Conservation (phyloP, 2,113 vertebrate genomes). For the Rhinoderma darwinii region DNA sequence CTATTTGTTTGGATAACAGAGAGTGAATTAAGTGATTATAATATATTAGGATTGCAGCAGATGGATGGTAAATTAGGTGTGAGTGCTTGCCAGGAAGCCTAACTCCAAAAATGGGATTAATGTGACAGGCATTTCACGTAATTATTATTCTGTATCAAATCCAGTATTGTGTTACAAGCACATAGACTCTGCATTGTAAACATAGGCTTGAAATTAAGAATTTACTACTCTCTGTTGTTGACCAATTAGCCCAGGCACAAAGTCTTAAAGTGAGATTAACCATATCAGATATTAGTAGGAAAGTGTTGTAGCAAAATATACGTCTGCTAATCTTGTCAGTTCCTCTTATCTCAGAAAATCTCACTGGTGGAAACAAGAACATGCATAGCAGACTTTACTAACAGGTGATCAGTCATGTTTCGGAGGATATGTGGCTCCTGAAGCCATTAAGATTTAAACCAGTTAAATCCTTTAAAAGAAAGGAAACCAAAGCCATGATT, state of each 20-base stretch:
- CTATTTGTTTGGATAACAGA: neutral
- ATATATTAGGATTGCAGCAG: slow-evolving; percentile 24
- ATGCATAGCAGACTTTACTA: slow-evolving; percentile 64
- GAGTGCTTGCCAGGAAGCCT: slow-evolving; percentile 20
- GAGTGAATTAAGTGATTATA: slow-evolving; percentile 17
- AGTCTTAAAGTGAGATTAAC: slow-evolving; percentile 67
- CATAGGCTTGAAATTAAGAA: slow-evolving; percentile 28
- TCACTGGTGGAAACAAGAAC: slow-evolving; percentile 66
- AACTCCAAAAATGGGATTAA: slow-evolving; percentile 39
- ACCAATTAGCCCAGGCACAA: slow-evolving; percentile 55
- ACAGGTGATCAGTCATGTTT: slow-evolving; percentile 71
- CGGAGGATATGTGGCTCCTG: slow-evolving; percentile 64
- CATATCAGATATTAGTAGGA: slow-evolving; percentile 66
- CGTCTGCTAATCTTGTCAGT: slow-evolving; percentile 70
- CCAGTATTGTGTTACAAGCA: neutral
- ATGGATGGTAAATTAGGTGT: slow-evolving; percentile 17
- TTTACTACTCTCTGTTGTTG: slow-evolving; percentile 62
- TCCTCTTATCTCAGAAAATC: slow-evolving; percentile 69
- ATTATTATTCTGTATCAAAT: slow-evolving; percentile 34
- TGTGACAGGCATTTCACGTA: slow-evolving; percentile 26
- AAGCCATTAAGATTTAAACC: slow-evolving; percentile 60
- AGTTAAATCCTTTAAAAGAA: slow-evolving; percentile 46
- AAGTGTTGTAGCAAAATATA: slow-evolving; percentile 72
- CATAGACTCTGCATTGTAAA: neutral
- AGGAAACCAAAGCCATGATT: slow-evolving; percentile 37